phyloP scores from a whole-genome alignment of 2,888 invertebrate genomes.

The Liodrosophila aerea region DNA sequence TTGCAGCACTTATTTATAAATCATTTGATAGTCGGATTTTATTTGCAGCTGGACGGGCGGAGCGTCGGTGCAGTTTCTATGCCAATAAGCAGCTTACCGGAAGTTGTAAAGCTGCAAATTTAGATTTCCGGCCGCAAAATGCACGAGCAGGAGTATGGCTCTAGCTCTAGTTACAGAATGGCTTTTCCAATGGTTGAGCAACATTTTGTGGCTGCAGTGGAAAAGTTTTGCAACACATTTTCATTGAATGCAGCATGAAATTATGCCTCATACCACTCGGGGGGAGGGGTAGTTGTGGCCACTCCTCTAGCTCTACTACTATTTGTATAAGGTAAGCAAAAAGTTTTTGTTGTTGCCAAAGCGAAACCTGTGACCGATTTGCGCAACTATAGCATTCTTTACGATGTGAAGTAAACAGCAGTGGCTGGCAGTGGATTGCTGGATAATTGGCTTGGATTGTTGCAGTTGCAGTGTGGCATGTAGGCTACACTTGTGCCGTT shows the following conservation, averaged over 20 bases:
- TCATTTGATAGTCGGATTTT: conserved; percentile 76
- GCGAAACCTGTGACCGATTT: conserved; percentile 72
- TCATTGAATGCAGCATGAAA: conserved; percentile 56
- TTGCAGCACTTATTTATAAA: conserved; percentile 71
- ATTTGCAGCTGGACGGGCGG: conserved; percentile 58
- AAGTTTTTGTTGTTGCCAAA: conserved; percentile 58
- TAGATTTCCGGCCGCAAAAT: conserved; percentile 74
- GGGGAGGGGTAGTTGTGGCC: neutral
- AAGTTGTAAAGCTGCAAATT: conserved; percentile 77
- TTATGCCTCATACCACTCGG: conserved; percentile 17
- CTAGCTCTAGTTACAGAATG: neutral
- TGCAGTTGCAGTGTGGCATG: conserved; percentile 15
- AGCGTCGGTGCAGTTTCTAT: conserved; percentile 59
- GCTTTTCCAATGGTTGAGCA: conserved; percentile 18
- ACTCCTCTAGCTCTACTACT: conserved; percentile 14
- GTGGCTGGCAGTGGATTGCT: neutral
- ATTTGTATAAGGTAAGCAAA: conserved; percentile 69
- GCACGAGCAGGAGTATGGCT: conserved; percentile 11
- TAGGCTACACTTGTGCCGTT: conserved; percentile 33
- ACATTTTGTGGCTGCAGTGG: conserved; percentile 25
- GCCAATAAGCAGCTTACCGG: conserved; percentile 76
- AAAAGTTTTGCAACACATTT: conserved; percentile 65
- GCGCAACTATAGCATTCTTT: conserved; percentile 13
- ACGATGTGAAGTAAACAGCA: conserved; percentile 10
- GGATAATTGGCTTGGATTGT: conserved; percentile 48